These are phyloP conservation scores for Sandelia bainsii DNA, from an alignment of 2,797 vertebrate genomes.

Conservation along the genomic window DNA sequence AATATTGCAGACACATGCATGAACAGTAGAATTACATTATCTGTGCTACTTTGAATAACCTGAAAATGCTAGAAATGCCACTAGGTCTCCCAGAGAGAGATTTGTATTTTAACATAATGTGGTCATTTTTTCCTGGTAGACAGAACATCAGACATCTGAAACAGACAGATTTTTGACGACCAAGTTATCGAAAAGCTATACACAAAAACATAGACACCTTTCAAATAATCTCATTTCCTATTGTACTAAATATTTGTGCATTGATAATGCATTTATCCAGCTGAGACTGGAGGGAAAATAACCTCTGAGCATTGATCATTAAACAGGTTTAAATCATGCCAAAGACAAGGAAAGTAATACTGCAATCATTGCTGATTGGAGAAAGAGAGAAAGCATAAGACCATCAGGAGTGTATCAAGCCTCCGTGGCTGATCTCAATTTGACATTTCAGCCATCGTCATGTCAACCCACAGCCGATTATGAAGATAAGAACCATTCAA, in stretches of 20 bases:
- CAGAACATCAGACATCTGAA: slow-evolving; percentile 40
- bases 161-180: slow-evolving; percentile 33
- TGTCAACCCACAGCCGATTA: slow-evolving; percentile 56
- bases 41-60: slow-evolving; percentile 68
- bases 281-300: slow-evolving; percentile 41
- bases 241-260: slow-evolving; percentile 70
- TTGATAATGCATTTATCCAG: slow-evolving; percentile 68
- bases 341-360: slow-evolving; percentile 69
- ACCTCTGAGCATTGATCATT: slow-evolving; percentile 70
- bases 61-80: slow-evolving; percentile 52
- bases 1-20: slow-evolving; percentile 54
- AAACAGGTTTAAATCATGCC: slow-evolving; percentile 73
- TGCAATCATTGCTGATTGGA: slow-evolving; percentile 52
- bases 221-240: slow-evolving; percentile 45
- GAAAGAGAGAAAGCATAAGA: slow-evolving; percentile 51
- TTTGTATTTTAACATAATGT: slow-evolving; percentile 34
- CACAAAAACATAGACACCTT: slow-evolving; percentile 38
- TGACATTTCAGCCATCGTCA: slow-evolving; percentile 36
- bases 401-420: slow-evolving; percentile 47
- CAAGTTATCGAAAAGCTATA: slow-evolving; percentile 36
- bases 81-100: slow-evolving; percentile 37
- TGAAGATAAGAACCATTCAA: slow-evolving; percentile 44
- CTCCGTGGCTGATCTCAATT: slow-evolving; percentile 47
- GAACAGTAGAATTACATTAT: slow-evolving; percentile 61
- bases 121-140: slow-evolving; percentile 17